Evolutionary conservation across 2,888 invertebrate genomes (phyloP).

Genomic region (Callimorpha dominula): DNA sequence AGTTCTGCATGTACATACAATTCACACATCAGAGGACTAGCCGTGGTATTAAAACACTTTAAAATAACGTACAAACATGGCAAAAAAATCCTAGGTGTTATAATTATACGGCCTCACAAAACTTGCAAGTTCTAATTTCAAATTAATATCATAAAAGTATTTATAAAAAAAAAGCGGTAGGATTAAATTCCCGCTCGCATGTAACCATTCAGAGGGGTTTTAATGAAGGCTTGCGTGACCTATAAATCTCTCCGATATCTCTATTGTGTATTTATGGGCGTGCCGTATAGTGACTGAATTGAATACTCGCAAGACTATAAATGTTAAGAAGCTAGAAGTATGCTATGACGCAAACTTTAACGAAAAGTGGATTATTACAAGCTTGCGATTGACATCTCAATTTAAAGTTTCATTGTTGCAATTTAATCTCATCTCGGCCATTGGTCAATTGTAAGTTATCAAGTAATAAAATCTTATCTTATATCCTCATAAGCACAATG

Average conservation of each 20-base stretch:
- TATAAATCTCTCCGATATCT: conserved; percentile 70
- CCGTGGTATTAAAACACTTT: background rate
- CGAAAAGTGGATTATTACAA: conserved; percentile 50
- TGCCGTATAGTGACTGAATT: conserved; percentile 35
- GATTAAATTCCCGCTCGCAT: conserved; percentile 58
- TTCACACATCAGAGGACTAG: conserved; percentile 27
- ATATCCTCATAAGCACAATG: too few species aligned
- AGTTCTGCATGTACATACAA: conserved; percentile 28
- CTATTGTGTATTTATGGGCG: conserved; percentile 61
- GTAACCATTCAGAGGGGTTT: conserved; percentile 63
- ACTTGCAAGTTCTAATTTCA: conserved; percentile 30
- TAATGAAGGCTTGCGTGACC: conserved; percentile 73
- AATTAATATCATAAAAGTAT: conserved; percentile 48
- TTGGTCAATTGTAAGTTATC: background rate
- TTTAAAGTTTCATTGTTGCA: conserved; percentile 57
- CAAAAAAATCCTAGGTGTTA: conserved; percentile 26
- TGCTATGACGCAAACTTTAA: conserved; percentile 27
- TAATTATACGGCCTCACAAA: conserved; percentile 19
- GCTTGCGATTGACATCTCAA: conserved; percentile 56
- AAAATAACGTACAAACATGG: background rate
- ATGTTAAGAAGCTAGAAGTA: conserved; percentile 31
- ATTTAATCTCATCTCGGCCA: background rate
- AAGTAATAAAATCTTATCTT: too few species aligned
- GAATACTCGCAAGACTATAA: conserved; percentile 28
- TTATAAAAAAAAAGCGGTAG: conserved; percentile 54